Conservation (phyloP, 2,113 vertebrate genomes). For the Bungarus multicinctus region DNA sequence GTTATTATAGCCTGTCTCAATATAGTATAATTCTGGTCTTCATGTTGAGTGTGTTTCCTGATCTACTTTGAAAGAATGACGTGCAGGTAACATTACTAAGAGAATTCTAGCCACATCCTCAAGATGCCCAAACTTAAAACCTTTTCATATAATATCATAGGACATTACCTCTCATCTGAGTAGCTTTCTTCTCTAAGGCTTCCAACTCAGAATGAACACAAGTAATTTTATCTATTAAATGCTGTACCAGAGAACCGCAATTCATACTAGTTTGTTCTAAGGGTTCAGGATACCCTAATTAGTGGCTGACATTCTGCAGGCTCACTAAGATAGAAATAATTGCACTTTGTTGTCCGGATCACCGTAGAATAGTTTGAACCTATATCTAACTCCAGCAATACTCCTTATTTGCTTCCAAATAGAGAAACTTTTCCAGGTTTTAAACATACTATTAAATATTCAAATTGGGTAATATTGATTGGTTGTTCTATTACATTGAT, state of each 20-base stretch:
- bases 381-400: not conserved
- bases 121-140: not conserved
- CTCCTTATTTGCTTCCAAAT: not conserved
- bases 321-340: not conserved
- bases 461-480: not conserved
- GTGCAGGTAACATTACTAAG: not conserved
- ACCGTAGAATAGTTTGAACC: not conserved
- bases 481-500: not conserved
- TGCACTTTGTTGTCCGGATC: not conserved
- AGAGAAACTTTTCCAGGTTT: not conserved
- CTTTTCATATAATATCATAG: not conserved
- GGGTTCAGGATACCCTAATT: not conserved
- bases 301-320: not conserved
- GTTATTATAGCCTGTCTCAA: not conserved
- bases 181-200: not conserved
- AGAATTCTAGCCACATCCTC: not conserved
- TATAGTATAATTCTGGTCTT: not conserved
- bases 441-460: not conserved
- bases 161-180: not conserved
- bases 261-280: not conserved
- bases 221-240: not conserved
- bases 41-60: not conserved
- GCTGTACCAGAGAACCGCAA: not conserved
- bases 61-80: not conserved
- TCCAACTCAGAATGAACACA: not conserved